These are phyloP conservation scores for Onychostoma macrolepis DNA, from an alignment of 2,113 vertebrate genomes.

Conservation along the genomic window DNA sequence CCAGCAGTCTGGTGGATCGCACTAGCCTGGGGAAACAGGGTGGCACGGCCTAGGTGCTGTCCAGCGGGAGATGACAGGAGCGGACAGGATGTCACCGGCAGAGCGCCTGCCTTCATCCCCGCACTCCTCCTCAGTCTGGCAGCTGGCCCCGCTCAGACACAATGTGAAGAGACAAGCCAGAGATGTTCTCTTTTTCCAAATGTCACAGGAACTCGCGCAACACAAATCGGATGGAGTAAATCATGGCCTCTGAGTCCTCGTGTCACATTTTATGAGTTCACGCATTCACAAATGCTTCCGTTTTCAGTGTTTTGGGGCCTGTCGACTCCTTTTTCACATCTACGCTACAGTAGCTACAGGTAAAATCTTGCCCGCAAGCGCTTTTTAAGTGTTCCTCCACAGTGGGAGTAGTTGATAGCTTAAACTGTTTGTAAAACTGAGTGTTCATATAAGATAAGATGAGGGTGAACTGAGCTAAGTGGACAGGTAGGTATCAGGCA, in stretches of 20 bases:
- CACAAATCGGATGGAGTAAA: conserved; percentile 71
- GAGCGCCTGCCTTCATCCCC: conserved; percentile 73
- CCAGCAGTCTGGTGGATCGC: conserved; percentile 37
- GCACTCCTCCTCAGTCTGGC: conserved; percentile 70
- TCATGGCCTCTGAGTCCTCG: conserved; percentile 73
- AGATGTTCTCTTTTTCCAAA: conserved; percentile 84
- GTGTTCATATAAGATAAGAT: conserved; percentile 48
- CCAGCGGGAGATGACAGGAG: conserved; percentile 75
- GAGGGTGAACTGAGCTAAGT: neutral
- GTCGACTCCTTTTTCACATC: conserved; percentile 64
- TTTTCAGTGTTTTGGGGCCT: conserved; percentile 69
- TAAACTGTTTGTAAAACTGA: conserved; percentile 51
- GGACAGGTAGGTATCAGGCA: conserved; percentile 37
- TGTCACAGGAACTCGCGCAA: conserved; percentile 74
- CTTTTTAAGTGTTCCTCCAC: conserved; percentile 60
- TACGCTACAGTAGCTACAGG: conserved; percentile 65
- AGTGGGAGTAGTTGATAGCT: conserved; percentile 24
- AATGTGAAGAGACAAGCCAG: conserved; percentile 78
- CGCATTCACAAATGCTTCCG: conserved; percentile 62
- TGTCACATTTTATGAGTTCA: conserved; percentile 79
- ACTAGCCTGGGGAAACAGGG: conserved; percentile 68
- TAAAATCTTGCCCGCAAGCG: conserved; percentile 59
- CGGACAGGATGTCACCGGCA: conserved; percentile 82
- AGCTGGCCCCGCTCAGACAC: conserved; percentile 74
- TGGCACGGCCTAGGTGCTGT: conserved; percentile 68